Percentiles rank a stretch among this genome's conserved stretches.
Evolutionary conservation across 2,888 invertebrate species (phyloP).

Genomic region (Chironomus riparius): DNA sequence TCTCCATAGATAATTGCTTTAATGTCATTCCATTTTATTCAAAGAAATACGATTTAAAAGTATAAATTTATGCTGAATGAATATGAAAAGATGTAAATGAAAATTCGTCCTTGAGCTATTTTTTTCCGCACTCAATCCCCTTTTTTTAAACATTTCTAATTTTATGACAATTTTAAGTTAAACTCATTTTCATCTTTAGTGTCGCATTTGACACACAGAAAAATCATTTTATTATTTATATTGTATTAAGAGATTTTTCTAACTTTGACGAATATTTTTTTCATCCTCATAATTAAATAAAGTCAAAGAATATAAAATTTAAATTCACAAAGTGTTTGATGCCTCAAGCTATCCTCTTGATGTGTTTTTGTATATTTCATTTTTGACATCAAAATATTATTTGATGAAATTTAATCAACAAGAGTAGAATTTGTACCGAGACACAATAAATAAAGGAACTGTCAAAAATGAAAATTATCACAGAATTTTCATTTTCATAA

Average conservation of each 20-base stretch:
- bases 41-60: too few relatives aligned
- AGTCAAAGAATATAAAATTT: background rate
- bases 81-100: background rate
- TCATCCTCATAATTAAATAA: background rate
- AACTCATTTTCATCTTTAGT: background rate
- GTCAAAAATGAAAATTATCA: background rate
- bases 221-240: background rate
- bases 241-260: too few relatives aligned
- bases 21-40: too few relatives aligned
- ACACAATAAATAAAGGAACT: background rate
- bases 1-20: too few relatives aligned
- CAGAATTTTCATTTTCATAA: background rate
- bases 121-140: background rate
- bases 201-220: background rate
- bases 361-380: background rate
- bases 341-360: background rate
- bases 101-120: slow-evolving; percentile 19
- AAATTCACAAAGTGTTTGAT: slow-evolving; percentile 9
- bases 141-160: too few relatives aligned
- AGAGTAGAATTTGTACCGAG: too few relatives aligned
- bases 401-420: background rate
- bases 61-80: too few relatives aligned
- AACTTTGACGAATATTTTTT: too few relatives aligned
- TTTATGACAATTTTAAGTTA: background rate
- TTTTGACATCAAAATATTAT: background rate